Evolutionary conservation across 2,113 vertebrate species (phyloP), one percentile per base, ranked within the genome.

Genomic region (Clupea harengus): DNA sequence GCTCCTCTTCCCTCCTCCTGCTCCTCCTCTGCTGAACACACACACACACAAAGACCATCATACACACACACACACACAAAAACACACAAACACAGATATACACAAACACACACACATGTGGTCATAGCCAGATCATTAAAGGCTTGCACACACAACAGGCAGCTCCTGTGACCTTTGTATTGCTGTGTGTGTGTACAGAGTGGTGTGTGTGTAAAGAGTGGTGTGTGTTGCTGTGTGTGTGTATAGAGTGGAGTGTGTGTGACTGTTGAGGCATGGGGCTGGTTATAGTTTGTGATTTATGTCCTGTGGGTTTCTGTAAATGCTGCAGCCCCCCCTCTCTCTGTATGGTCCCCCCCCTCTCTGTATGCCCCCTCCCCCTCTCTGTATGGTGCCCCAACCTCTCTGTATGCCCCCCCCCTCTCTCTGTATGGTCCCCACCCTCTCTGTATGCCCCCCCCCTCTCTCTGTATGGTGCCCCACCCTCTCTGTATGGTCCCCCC

Each of bases 101-200:
- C 22, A 60, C 54, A 60, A 0, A 60, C 54, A 60, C 20, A 60
- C 9, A 47, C 46, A 47, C 6, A 7, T 47, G 46, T 47, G 93
- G 93, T 93, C 92, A 9, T 90, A 89, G 91, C 92, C 91, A 91
- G 91, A 90, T 94, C 92, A 92, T 92, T 93, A 93, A 93, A 93
- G 89, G 90, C 88, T 85, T 90, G 88, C 91, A 90, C 91, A 91
- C 92, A 89, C 90, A 91, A 88, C 86, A 84, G 92, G 90, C 93
- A 94, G 92, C 92, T 93, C 92, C 94, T 92, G 93, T 94, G 93
- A 95, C 92, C 93, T 94, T 95, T 93, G 91, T 89, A 93, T 93
- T 92, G 91, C 89, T 92, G 92, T 87, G 89, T 90, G 89, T 90
- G 88, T 87, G 47, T 84, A 39, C 2, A 39, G 39, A 39, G 39